Evolutionary conservation across 1,140 invertebrate species (phyloP).

Genomic region (Bathynomus jamesi): DNA sequence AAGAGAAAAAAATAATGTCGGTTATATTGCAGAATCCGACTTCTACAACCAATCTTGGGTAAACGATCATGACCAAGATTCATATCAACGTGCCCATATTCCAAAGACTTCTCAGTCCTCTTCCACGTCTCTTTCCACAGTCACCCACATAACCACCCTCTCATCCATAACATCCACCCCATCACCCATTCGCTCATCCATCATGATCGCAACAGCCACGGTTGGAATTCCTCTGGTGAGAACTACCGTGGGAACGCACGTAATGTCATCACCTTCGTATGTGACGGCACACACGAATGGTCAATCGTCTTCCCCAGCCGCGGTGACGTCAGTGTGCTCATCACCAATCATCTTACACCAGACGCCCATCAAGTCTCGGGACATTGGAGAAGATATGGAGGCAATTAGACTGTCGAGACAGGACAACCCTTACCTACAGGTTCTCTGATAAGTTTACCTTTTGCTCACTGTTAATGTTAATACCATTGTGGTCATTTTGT

Average conservation of each 20-base stretch:
- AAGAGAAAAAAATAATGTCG: too few species aligned
- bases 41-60: neutral
- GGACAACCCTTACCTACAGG: constrained; percentile 73
- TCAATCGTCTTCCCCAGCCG: neutral
- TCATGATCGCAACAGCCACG: neutral
- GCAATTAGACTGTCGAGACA: constrained; percentile 64
- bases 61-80: neutral
- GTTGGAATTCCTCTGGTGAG: neutral
- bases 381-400: constrained; percentile 75
- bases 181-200: neutral
- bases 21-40: neutral
- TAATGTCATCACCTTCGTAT: neutral
- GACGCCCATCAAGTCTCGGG: constrained; percentile 62
- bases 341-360: constrained; percentile 8
- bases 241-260: neutral
- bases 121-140: neutral
- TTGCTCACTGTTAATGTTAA: too few species aligned
- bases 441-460: too few species aligned
- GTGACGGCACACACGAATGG: neutral
- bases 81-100: too few species aligned
- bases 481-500: too few species aligned
- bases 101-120: neutral
- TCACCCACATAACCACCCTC: neutral
- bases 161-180: neutral
- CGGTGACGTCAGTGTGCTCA: neutral